These are phyloP conservation scores for Hippocampus abdominalis DNA, from an alignment of 2,113 vertebrate species.

Conservation along the genomic window DNA sequence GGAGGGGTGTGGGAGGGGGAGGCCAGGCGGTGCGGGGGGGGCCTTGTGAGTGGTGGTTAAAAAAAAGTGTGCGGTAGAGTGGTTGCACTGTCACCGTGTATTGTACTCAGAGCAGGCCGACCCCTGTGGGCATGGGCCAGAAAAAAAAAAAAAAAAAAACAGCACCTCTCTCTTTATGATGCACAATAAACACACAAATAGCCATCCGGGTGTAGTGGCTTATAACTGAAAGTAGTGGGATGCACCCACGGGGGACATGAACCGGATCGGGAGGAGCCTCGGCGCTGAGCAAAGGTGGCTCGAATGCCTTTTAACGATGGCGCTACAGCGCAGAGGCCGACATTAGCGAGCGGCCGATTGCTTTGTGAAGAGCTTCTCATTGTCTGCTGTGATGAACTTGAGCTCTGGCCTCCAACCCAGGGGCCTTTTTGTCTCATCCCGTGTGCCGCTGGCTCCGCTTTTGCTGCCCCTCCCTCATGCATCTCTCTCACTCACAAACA, in stretches of 20 bases:
- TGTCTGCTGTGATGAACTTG: constrained; percentile 76
- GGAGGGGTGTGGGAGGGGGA: constrained; percentile 59
- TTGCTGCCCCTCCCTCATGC: constrained; percentile 35
- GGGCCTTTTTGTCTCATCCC: constrained; percentile 69
- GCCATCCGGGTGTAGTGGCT: constrained; percentile 1
- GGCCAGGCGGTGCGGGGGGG: constrained; percentile 44
- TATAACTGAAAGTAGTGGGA: constrained; percentile 29
- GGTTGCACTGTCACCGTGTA: constrained; percentile 37
- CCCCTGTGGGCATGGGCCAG: constrained; percentile 40
- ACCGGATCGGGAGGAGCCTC: constrained; percentile 12
- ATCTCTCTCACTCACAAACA: neutral
- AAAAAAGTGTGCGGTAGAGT: constrained; percentile 9
- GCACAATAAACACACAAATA: constrained; percentile 17
- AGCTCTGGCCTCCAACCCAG: constrained; percentile 71
- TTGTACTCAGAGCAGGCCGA: constrained; percentile 48
- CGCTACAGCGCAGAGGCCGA: constrained; percentile 32
- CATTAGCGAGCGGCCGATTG: constrained; percentile 53
- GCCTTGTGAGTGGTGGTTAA: constrained; percentile 1
- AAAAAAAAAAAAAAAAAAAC: constrained; percentile 13
- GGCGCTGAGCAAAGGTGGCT: constrained; percentile 6
- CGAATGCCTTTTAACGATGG: constrained; percentile 12
- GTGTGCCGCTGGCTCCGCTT: constrained; percentile 39
- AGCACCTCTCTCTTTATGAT: constrained; percentile 23
- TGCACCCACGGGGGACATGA: neutral
- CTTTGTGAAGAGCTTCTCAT: constrained; percentile 71